These are phyloP conservation scores for Antedon mediterranea DNA, from an alignment of 53 echinoderm and acorn worm species.

Conservation along the genomic window DNA sequence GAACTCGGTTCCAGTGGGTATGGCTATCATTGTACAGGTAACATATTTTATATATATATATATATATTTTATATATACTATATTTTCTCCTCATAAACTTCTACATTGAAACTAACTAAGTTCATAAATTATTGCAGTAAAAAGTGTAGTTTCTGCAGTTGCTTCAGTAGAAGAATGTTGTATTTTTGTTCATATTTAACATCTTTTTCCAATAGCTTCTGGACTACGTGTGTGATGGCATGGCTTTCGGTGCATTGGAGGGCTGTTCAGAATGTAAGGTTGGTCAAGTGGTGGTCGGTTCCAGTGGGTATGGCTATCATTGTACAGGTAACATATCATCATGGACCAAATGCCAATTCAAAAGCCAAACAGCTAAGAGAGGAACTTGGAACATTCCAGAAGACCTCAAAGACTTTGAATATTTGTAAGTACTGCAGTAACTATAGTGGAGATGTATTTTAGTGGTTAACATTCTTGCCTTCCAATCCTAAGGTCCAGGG, in stretches of 20 bases:
- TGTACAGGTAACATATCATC: slow-evolving; percentile 74
- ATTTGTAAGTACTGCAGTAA: slow-evolving; percentile 41
- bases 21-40: too few relatives aligned
- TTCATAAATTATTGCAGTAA: too few relatives aligned
- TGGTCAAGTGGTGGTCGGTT: slow-evolving; percentile 51
- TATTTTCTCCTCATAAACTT: too few relatives aligned
- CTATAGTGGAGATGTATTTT: too few relatives aligned
- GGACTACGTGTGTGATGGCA: slow-evolving; percentile 52
- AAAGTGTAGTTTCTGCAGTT: too few relatives aligned
- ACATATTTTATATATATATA: too few relatives aligned
- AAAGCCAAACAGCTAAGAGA: slow-evolving; percentile 39
- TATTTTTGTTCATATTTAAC: background rate
- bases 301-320: slow-evolving; percentile 31
- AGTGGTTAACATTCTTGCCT: too few relatives aligned
- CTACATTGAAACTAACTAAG: too few relatives aligned
- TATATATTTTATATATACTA: too few relatives aligned
- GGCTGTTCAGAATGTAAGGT: slow-evolving; percentile 54
- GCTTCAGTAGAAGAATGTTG: background rate
- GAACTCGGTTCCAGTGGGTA: too few relatives aligned
- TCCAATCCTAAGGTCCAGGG: too few relatives aligned
- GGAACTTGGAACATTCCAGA: slow-evolving; percentile 38
- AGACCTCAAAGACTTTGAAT: slow-evolving; percentile 30
- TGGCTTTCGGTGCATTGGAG: slow-evolving; percentile 75
- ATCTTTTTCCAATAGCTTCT: slow-evolving; percentile 41
- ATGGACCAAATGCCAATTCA: slow-evolving; percentile 75